Evolutionary conservation across 2,113 vertebrate genomes (phyloP), one percentile per base, ranked within the genome.

Genomic region (Oriolus oriolus): DNA sequence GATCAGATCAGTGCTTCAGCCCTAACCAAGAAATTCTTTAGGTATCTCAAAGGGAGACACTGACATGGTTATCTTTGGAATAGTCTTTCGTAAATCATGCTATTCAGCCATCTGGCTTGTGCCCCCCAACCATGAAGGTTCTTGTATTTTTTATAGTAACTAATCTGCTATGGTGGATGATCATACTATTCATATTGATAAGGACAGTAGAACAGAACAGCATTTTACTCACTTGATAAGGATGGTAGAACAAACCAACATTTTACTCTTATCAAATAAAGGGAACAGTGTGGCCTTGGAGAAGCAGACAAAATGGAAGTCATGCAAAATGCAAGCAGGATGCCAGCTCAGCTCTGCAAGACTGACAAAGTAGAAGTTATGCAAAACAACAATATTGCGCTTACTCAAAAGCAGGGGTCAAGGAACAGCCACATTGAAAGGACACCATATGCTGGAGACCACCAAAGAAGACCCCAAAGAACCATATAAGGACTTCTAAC

Each of bases 321-420:
- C 17, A 10, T 33, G 45, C 18, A 60, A 60, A 52, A 68, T 0
- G 0, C 11, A 35, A 44, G 60, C 53, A 77, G 22, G 17, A 44
- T 6, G 11, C 27, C 63, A 14, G 53, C 37, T 44, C 31, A 68
- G 17, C 33, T 44, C 45, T 86, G 44, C 63, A 77, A 44, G 44
- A 9, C 27, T 37, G 37, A 12, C 26, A 33, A 37, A 27, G 45
- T 18, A 33, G 53, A 44, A 30, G 63, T 19, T 60, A 27, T 4
- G 6, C 15, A 23, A 60, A 77, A 68, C 15, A 27, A 22, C 0
- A 0, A 37, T 23, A 52, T 6, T 60, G 33, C 6, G 4, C 27
- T 52, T 37, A 52, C 27, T 31, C 22, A 87, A 44, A 37, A 60
- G 11, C 33, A 44, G 10, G 9, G 22, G 18, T 52, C 53, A 37